Evolutionary conservation across 37 sponge, comb jelly and placozoan species (phyloP).

Genomic region (Ianthella basta): DNA sequence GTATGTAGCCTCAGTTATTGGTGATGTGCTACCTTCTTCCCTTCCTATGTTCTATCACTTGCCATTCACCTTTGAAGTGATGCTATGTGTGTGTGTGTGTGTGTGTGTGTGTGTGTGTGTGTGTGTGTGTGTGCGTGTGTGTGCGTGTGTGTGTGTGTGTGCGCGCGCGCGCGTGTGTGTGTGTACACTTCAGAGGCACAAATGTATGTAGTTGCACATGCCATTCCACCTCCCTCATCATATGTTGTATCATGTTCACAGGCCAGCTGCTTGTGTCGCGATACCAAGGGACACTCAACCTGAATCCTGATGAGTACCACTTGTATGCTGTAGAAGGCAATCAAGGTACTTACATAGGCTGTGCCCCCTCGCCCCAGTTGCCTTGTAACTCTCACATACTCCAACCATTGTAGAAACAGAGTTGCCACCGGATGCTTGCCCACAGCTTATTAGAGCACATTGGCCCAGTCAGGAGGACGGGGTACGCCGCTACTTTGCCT

Average conservation of each 20-base stretch:
- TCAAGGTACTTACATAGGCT: conserved; percentile 44
- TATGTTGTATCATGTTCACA: not conserved
- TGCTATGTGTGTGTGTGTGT: not conserved
- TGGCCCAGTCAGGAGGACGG: conserved; percentile 11
- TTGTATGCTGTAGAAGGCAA: conserved; percentile 66
- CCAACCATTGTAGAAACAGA: not conserved
- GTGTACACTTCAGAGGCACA: too few relatives aligned
- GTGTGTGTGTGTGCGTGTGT: conserved; percentile 5
- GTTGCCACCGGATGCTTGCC: not conserved
- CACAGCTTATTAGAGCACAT: not conserved
- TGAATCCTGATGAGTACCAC: conserved; percentile 59
- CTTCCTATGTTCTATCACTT: not conserved
- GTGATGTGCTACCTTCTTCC: too few relatives aligned
- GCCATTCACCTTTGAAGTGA: not conserved
- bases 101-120: conserved; percentile 8
- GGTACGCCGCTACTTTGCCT: conserved; percentile 1
- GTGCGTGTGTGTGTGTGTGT: conserved; percentile 26
- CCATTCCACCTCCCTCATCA: too few relatives aligned
- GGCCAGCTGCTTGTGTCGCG: conserved; percentile 5
- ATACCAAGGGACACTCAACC: not conserved
- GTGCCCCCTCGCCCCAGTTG: too few relatives aligned
- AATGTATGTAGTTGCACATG: too few relatives aligned
- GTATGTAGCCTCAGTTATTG: too few relatives aligned
- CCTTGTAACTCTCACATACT: not conserved
- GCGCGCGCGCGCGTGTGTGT: not conserved